Evolutionary conservation across 1,140 invertebrate species (phyloP).

Genomic region (Dinoponera quadriceps): DNA sequence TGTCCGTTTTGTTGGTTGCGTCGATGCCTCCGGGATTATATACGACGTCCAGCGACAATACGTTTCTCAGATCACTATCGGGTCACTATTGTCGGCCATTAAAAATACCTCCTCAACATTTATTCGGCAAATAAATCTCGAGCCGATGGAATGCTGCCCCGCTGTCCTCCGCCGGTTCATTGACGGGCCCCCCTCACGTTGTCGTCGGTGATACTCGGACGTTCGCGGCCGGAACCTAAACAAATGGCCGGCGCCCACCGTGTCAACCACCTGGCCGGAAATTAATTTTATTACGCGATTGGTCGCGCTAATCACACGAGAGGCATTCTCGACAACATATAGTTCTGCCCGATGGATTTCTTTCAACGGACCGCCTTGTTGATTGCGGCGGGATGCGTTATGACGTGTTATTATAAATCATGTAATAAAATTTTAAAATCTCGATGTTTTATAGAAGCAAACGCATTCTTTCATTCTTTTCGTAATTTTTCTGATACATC

Average conservation of each 20-base stretch:
- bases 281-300: constrained; percentile 53
- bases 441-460: too few relatives aligned
- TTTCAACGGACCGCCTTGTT: constrained; percentile 8
- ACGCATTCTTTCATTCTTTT: too few relatives aligned
- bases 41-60: constrained; percentile 78
- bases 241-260: constrained; percentile 31
- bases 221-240: constrained; percentile 25
- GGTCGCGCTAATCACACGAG: constrained; percentile 22
- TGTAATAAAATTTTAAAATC: too few relatives aligned
- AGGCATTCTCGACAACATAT: constrained; percentile 14
- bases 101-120: constrained; percentile 80
- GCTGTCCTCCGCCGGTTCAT: constrained; percentile 67
- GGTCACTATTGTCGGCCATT: constrained; percentile 76
- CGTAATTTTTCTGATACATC: too few relatives aligned
- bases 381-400: constrained; percentile 12
- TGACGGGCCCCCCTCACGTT: constrained; percentile 49
- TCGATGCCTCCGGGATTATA: constrained; percentile 81
- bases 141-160: constrained; percentile 74
- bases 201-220: constrained; percentile 64
- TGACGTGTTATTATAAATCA: not conserved
- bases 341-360: constrained; percentile 9
- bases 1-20: constrained; percentile 76
- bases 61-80: constrained; percentile 79
- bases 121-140: constrained; percentile 78
- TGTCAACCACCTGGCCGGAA: constrained; percentile 57